Conservation (phyloP, 2,113 vertebrate species). For the Eudyptes chrysolophus region DNA sequence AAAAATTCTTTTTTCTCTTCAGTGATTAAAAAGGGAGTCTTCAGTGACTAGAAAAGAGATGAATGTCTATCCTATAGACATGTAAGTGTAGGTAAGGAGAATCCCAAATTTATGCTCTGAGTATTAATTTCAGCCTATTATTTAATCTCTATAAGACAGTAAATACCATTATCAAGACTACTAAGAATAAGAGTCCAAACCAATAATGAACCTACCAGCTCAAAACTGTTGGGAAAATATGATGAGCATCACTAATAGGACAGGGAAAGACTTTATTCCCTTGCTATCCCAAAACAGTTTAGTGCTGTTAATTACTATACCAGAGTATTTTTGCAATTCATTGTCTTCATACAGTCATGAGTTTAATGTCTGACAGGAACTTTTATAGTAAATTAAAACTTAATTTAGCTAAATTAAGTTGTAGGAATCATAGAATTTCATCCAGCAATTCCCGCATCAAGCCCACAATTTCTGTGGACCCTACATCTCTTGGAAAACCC, state of each 20-base stretch:
- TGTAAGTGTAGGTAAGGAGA: neutral
- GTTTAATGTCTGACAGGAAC: neutral
- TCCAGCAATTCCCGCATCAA: neutral
- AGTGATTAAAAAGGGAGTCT: neutral
- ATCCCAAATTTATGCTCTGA: neutral
- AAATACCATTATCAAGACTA: neutral
- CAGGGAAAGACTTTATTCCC: neutral
- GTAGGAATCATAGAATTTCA: neutral
- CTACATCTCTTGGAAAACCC: neutral
- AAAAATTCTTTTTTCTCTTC: neutral
- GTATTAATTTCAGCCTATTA: neutral
- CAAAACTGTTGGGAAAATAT: neutral
- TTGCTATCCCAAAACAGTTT: neutral
- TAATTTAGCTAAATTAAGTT: neutral
- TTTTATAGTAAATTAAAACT: neutral
- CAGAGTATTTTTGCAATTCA: neutral
- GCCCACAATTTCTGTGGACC: neutral
- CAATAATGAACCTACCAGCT: neutral
- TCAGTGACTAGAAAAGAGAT: neutral
- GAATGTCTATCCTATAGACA: neutral
- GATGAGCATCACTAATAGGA: neutral
- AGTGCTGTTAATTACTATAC: neutral
- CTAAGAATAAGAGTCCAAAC: neutral
- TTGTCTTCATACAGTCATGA: neutral
- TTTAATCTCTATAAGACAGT: neutral